Conservation (phyloP, 2,797 vertebrate species). For the Anomalospiza imberbis region DNA sequence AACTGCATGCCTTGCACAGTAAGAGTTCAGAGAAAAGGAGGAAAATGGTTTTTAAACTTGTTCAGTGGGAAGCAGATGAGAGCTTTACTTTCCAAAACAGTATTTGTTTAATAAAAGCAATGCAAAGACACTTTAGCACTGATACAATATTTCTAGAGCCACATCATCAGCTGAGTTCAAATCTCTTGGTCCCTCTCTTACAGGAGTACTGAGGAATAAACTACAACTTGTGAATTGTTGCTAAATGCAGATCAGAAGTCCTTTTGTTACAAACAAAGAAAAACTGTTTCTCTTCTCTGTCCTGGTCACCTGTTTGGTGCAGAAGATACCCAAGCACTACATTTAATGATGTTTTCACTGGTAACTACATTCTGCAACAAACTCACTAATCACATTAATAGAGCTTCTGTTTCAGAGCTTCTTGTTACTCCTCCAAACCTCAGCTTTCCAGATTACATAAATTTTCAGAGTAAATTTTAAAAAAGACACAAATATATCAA, state of each 20-base stretch:
- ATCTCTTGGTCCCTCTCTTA: neutral
- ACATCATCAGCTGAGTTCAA: neutral
- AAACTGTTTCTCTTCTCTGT: neutral
- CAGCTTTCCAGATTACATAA: neutral
- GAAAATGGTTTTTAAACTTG: neutral
- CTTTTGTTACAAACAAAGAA: neutral
- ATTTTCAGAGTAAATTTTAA: neutral
- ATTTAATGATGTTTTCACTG: neutral
- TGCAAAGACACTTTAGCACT: neutral
- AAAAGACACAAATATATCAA: neutral
- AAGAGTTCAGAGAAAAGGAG: neutral
- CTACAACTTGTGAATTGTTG: neutral
- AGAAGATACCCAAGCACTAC: neutral
- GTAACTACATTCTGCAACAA: neutral
- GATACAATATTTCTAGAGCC: neutral
- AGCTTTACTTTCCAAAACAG: conserved; percentile 1
- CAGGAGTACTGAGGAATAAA: neutral
- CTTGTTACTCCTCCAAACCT: neutral
- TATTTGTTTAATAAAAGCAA: conserved; percentile 8
- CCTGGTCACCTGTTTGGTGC: neutral
- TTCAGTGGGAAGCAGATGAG: conserved; percentile 5
- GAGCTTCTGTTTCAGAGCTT: neutral
- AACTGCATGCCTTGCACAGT: neutral
- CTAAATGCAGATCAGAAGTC: neutral
- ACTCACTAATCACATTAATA: neutral